A percentile compares a stretch with the other conserved stretches of the same genome.
Evolutionary conservation across 2,113 vertebrate genomes (phyloP).

Genomic region (Sinocyclocheilus maitianheensis): DNA sequence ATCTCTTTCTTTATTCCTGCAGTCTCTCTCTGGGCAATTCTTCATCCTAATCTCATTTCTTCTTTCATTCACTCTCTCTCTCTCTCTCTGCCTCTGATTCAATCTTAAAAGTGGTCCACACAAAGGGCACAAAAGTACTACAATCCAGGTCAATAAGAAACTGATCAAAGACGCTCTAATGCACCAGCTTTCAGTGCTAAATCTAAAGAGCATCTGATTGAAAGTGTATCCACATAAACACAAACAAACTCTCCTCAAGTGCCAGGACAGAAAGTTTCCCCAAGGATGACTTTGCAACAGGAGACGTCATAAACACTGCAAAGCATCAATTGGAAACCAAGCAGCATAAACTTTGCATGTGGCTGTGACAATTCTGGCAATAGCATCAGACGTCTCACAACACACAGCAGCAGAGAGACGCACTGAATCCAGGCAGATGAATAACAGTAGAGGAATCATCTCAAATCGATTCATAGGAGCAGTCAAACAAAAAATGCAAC

Average conservation of each 20-base stretch:
- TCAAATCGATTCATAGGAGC: not conserved
- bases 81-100: not conserved
- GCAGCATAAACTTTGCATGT: slow-evolving; percentile 12
- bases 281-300: not conserved
- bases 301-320: slow-evolving; percentile 12
- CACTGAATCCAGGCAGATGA: too few relatives aligned
- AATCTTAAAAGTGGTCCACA: slow-evolving; percentile 9
- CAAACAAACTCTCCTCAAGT: slow-evolving; percentile 8
- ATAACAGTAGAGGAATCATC: not conserved
- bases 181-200: not conserved
- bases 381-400: not conserved
- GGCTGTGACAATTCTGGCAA: not conserved
- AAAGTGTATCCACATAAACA: not conserved
- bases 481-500: not conserved
- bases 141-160: not conserved
- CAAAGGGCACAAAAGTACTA: slow-evolving; percentile 5
- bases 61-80: not conserved
- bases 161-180: not conserved
- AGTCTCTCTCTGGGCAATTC: not conserved
- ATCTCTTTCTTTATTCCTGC: not conserved
- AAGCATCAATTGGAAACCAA: slow-evolving; percentile 20
- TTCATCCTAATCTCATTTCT: slow-evolving; percentile 6
- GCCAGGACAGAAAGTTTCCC: slow-evolving; percentile 3
- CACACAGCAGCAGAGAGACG: not conserved
- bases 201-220: not conserved